Evolutionary conservation across 2,888 invertebrate genomes (phyloP), one percentile per base, ranked within the genome.

Genomic region (Hartigia nigra): DNA sequence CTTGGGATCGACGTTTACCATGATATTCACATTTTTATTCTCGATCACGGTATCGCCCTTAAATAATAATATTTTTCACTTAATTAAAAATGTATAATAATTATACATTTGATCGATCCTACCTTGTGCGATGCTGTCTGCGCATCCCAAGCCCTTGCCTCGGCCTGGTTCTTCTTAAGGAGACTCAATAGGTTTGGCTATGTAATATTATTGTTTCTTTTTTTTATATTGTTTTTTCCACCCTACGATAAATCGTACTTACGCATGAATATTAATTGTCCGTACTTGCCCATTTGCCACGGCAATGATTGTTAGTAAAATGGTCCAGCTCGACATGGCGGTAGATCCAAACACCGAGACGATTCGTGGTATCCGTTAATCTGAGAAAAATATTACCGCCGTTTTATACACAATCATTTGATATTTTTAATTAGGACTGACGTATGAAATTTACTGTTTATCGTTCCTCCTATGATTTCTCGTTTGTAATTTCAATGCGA

Each of bases 11-110:
- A 86, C 78, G 77, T 86, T 86, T 23, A 87, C 82, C 32, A 87
- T 81, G 55, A 87, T 80, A 55, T 87, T 87, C 9, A 86, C 82
- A 39, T 87, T 87, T 77, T 85, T 86, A 72, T 87, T 87, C 12
- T 84, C 77, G 5, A 86, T 82, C 12, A 84, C 31, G 23, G 83
- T 80, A 14, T 80, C 77, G 14, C 69, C 34, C 83, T 85, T 55
- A 9, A 55, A 55, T 1, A 23, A 55, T 55, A 2, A 55, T 9
- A 55, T 2, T 55, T 9, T 9, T 23, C 23, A 2, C 23, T 55
- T 9, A 23, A 23, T 55, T 55, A 23, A 9, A 14, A 4, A 39
- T n/a, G n/a, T n/a, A 39, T 4, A 23, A 55, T 23, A 9, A 55
- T 9, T 23, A 55, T 55, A 9, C 0, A 23, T 9, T 5, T 55